Base-by-base conservation (phyloP, 2,888 invertebrate species). In the Megamerina dolium region DNA sequence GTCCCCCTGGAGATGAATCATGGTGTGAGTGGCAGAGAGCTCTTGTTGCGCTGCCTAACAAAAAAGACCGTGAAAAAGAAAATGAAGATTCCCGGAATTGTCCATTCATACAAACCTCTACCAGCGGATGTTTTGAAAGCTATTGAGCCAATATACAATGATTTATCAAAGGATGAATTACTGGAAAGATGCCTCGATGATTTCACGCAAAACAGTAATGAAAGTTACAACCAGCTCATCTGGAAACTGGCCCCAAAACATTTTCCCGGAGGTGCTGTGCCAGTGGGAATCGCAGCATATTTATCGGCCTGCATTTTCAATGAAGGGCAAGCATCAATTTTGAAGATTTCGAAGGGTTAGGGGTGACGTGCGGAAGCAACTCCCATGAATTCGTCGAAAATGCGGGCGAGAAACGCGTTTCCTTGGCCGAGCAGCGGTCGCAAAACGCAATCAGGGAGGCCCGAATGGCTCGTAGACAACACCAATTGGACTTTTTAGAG, bases 21-120 rank as follows among this genome's bases (percentile, higher is more conserved):
- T 29, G 38, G 38, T 38, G 38, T n/a, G 18, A 23, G 19, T 29
- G 38, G 38, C 38, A 29, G 26, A 38, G 18, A 30, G 29, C 30
- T 3, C 27, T 5, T n/a, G n/a, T n/a, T n/a, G n/a, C n/a, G n/a
- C n/a, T n/a, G n/a, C n/a, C n/a, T n/a, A n/a, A n/a, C n/a, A n/a
- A n/a, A n/a, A n/a, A n/a, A n/a, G n/a, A n/a, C n/a, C n/a, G n/a
- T n/a, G n/a, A n/a, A n/a, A n/a, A n/a, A n/a, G n/a, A n/a, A n/a
- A n/a, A n/a, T n/a, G n/a, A n/a, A n/a, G n/a, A n/a, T n/a, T n/a
- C n/a, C n/a, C n/a, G n/a, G n/a, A n/a, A n/a, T n/a, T n/a, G n/a
- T n/a, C n/a, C n/a, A n/a, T n/a, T n/a, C n/a, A 4, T 26, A 13
- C 14, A 37, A 37, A n/a, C 26, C 26, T 13, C 16, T 13, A n/a